Percentiles rank a stretch among this genome's conserved stretches.
Conservation (phyloP, 53 echinoderm and acorn worm species). For the Henricia sp. region DNA sequence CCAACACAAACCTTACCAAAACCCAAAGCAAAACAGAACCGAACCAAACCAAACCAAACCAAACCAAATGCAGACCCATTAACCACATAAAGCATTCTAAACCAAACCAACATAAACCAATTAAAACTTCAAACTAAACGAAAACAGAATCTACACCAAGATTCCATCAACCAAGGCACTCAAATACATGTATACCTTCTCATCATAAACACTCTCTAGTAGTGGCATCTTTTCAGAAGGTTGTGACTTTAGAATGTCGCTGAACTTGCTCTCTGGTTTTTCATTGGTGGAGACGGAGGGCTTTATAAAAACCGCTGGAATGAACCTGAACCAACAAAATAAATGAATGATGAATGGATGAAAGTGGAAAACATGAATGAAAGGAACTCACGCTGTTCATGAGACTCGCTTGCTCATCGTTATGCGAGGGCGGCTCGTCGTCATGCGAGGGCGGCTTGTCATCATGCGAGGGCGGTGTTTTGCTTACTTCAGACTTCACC, state of each 20-base stretch:
- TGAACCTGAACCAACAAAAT: neutral
- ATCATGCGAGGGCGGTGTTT: conserved; percentile 5
- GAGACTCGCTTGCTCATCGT: conserved; percentile 29
- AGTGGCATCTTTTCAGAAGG: conserved; percentile 1
- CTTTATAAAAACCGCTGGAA: neutral
- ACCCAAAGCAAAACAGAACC: too few relatives aligned
- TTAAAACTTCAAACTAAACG: too few relatives aligned
- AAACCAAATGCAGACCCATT: too few relatives aligned
- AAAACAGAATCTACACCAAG: too few relatives aligned
- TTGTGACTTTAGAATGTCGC: neutral
- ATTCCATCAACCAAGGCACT: too few relatives aligned
- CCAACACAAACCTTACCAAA: too few relatives aligned
- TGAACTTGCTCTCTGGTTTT: neutral
- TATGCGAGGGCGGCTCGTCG: conserved; percentile 3
- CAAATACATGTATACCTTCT: too few relatives aligned
- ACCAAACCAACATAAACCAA: too few relatives aligned
- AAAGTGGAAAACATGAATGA: neutral
- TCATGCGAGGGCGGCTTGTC: too few relatives aligned
- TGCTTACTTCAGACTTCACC: conserved; percentile 30
- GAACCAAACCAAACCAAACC: too few relatives aligned
- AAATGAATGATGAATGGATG: neutral
- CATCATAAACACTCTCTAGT: too few relatives aligned
- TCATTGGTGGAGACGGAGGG: neutral
- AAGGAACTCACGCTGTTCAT: conserved; percentile 8
- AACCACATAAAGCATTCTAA: too few relatives aligned